Conservation (phyloP, 2,113 vertebrate species). For the Heliornis fulica region DNA sequence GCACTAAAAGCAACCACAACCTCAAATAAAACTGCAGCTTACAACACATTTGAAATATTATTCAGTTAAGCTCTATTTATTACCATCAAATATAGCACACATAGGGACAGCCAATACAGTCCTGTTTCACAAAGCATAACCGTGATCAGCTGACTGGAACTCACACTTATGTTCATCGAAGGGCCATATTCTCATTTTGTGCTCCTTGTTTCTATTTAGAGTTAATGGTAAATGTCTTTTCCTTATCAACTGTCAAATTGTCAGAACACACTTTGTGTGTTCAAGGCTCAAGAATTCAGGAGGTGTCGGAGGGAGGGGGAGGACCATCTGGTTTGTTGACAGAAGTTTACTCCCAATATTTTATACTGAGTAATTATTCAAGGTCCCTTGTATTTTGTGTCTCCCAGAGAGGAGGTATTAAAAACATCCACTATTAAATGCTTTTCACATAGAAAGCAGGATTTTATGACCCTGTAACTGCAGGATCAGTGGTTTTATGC, state of each 20-base stretch:
- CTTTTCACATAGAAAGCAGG: slow-evolving; percentile 66
- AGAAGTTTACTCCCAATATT: slow-evolving; percentile 61
- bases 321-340: slow-evolving; percentile 66
- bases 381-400: slow-evolving; percentile 51
- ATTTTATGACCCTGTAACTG: slow-evolving; percentile 70
- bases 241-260: slow-evolving; percentile 64
- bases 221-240: slow-evolving; percentile 51
- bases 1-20: background rate
- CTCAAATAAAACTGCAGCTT: background rate
- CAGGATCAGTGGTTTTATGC: slow-evolving; percentile 69
- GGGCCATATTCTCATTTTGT: slow-evolving; percentile 7
- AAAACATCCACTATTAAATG: slow-evolving; percentile 67
- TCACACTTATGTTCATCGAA: slow-evolving; percentile 19
- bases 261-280: slow-evolving; percentile 37
- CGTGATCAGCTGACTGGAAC: slow-evolving; percentile 27
- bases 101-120: background rate
- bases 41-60: slow-evolving; percentile 41
- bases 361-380: slow-evolving; percentile 65
- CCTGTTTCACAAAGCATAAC: background rate
- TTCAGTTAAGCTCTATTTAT: slow-evolving; percentile 59
- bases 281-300: slow-evolving; percentile 39
- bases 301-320: background rate
- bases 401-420: slow-evolving; percentile 60
- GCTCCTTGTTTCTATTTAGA: slow-evolving; percentile 49
- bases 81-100: slow-evolving; percentile 4